A percentile compares a stretch with the other conserved stretches of the same genome.
phyloP scores from a whole-genome alignment of 2,113 vertebrate genomes.

The Lasiurus cinereus region DNA sequence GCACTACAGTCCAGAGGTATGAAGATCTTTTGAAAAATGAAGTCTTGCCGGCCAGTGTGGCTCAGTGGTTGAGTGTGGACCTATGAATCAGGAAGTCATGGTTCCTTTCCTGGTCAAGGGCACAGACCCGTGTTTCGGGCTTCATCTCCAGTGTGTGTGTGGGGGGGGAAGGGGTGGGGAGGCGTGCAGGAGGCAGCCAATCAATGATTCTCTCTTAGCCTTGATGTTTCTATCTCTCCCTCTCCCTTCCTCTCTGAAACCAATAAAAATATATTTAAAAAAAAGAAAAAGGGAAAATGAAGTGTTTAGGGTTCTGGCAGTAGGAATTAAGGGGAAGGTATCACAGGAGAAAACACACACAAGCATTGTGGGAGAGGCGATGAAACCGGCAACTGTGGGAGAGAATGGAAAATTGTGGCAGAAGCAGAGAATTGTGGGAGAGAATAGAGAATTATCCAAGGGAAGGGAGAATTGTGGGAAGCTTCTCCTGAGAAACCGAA shows the following conservation, averaged over 20 bases:
- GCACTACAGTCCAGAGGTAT: not conserved
- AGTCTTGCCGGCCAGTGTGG: not conserved
- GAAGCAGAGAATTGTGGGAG: not conserved
- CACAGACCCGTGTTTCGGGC: too few species aligned
- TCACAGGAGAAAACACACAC: not conserved
- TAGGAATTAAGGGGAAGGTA: not conserved
- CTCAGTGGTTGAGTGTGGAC: too few species aligned
- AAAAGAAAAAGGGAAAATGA: not conserved
- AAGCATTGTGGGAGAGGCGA: not conserved
- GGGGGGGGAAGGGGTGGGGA: too few species aligned
- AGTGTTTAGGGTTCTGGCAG: not conserved
- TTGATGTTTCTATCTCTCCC: too few species aligned
- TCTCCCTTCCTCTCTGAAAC: too few species aligned
- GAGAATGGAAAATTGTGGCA: not conserved
- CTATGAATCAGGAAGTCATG: too few species aligned
- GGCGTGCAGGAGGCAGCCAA: too few species aligned
- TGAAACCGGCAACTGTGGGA: not conserved
- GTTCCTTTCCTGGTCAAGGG: too few species aligned
- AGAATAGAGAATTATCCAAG: not conserved
- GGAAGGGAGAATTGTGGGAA: not conserved
- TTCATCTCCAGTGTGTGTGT: too few species aligned
- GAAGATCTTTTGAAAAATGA: not conserved
- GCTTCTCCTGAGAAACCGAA: not conserved
- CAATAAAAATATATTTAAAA: too few species aligned
- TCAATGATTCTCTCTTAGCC: too few species aligned